Base-by-base conservation (phyloP, 2,888 invertebrate genomes). In the Synergus laeviventris region DNA sequence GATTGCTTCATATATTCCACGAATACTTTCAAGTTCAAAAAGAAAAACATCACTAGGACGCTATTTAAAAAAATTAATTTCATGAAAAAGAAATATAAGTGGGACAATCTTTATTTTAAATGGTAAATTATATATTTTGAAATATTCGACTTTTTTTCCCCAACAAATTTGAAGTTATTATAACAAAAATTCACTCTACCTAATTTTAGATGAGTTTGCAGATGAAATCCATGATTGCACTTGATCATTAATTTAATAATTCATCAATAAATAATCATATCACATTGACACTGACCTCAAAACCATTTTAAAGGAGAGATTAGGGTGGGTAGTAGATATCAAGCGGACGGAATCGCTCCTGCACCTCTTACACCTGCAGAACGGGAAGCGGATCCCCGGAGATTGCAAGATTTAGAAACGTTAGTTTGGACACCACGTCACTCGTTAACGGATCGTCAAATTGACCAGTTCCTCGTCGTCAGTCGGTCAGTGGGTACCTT, bases 381-480 rank as follows among this genome's bases (percentile, higher is more conserved):
- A 77, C 86, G 86, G 75, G 93, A 95, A 91, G 91, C 92, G 87
- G 95, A 93, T 92, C 92, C 93, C 74, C 94, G 97, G 85, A 93
- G 93, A 88, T 92, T 93, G 83, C 94, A 94, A 85, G 96, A 97
- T 84, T 92, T 98, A 86, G 99, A 99, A 92, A 96, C 97, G 79
- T 92, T 99, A 87, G 95, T 98, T 82, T 99, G 99, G 98, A 97
- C 97, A 82, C 98, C 99, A 66, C 94, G 95, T 87, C 98, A 98
- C 92, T 94, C 94, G 86, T 93, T 99, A 84, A 95, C 96, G 84
- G 98, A 99, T 93, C 94, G 97, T 88, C 98, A 99, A 92, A 98
- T 99, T 87, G 99, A 99, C 93, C 99, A 99, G 93, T 99, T 99
- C 93, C 94, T 99, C 87, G 98, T 99, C 87, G 95, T 96, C 83